Evolutionary conservation across 1,140 invertebrate species (phyloP).

Genomic region (Dendroctonus valens): DNA sequence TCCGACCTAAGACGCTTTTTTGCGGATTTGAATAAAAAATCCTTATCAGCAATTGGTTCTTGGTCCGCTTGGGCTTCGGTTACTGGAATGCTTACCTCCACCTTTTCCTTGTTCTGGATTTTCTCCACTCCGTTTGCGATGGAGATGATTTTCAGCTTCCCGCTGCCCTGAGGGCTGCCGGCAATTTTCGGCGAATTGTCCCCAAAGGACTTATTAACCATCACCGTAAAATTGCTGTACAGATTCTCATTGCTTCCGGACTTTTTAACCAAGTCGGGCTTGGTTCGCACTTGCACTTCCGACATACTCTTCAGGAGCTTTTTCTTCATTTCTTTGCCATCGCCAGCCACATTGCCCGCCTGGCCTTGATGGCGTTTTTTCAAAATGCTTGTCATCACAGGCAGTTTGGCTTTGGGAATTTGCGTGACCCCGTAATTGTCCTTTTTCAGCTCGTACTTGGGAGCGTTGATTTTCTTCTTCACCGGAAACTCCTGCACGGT

Average conservation of each 20-base stretch:
- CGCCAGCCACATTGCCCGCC: constrained; percentile 6
- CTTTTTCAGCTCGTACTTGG: constrained; percentile 20
- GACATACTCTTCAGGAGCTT: constrained; percentile 15
- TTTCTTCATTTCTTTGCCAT: constrained; percentile 16
- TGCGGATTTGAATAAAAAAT: constrained; percentile 5
- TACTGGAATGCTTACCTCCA: not conserved
- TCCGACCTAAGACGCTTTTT: constrained; percentile 18
- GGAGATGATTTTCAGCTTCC: constrained; percentile 24
- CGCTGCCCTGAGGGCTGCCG: not conserved
- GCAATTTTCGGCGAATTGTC: not conserved
- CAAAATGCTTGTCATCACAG: constrained; percentile 38
- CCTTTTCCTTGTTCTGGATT: not conserved
- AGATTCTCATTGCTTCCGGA: constrained; percentile 13
- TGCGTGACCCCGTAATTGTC: constrained; percentile 31
- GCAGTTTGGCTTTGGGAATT: constrained; percentile 33
- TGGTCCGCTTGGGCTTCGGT: not conserved
- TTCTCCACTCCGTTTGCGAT: constrained; percentile 15
- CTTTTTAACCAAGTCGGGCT: constrained; percentile 6
- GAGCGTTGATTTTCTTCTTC: constrained; percentile 19
- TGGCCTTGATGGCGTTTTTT: constrained; percentile 26
- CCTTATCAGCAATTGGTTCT: constrained; percentile 6
- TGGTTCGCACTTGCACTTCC: constrained; percentile 8
- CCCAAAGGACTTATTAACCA: constrained; percentile 12
- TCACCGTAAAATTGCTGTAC: constrained; percentile 23
- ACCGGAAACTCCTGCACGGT: constrained; percentile 38